These are phyloP conservation scores for Colinus virginianus DNA, from an alignment of 2,113 vertebrate species.

Conservation along the genomic window DNA sequence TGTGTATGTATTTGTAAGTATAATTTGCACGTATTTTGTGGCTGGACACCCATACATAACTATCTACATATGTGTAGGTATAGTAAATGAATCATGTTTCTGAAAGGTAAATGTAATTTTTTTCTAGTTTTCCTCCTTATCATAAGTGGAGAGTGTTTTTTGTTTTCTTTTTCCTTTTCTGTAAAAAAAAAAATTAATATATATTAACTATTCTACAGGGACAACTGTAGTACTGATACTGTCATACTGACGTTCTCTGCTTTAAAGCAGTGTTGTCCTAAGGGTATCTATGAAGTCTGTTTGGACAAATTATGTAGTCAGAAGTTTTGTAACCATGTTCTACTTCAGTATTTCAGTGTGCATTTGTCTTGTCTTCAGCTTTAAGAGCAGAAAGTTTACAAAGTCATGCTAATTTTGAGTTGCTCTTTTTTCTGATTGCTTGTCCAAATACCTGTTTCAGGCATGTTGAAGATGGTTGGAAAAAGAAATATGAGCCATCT, in stretches of 20 bases:
- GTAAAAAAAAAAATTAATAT: too few relatives aligned
- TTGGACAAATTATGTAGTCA: background rate
- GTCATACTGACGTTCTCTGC: background rate
- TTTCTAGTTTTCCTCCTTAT: background rate
- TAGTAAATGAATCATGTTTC: background rate
- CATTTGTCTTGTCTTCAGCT: background rate
- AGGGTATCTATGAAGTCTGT: background rate
- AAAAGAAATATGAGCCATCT: constrained; percentile 83
- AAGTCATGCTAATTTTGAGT: background rate
- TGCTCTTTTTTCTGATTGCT: background rate
- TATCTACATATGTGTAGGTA: background rate
- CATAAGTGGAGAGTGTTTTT: background rate
- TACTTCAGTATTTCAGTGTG: background rate
- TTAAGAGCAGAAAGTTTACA: background rate
- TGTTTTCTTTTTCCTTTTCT: background rate
- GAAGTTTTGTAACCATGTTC: background rate
- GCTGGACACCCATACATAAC: fast-evolving
- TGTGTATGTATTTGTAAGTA: background rate
- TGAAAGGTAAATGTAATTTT: background rate
- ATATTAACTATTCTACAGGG: background rate
- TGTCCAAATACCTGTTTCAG: constrained; percentile 53
- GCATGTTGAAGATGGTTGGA: constrained; percentile 75
- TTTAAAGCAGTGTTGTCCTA: background rate
- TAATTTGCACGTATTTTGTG: background rate
- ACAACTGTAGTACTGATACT: background rate